These are phyloP conservation scores for Trachymyrmex cornetzi DNA, from an alignment of 1,140 invertebrate genomes.

Conservation along the genomic window DNA sequence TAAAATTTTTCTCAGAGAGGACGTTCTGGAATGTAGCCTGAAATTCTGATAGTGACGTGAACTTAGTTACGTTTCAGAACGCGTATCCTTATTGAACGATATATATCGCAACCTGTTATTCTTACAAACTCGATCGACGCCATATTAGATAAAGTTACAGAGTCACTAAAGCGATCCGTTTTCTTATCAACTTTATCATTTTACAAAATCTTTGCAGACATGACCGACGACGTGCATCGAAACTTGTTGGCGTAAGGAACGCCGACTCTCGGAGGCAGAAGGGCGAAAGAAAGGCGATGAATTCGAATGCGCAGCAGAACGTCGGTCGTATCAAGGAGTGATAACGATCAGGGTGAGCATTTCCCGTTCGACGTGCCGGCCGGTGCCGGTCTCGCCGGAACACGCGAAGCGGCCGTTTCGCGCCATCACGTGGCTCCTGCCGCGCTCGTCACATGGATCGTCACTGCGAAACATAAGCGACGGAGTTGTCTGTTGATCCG, in stretches of 20 bases:
- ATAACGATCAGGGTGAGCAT: no score
- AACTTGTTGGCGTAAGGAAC: background rate
- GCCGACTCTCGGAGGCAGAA: background rate
- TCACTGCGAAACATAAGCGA: background rate
- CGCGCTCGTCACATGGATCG: background rate
- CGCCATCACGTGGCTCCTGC: conserved; percentile 1
- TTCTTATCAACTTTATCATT: background rate
- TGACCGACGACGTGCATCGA: background rate
- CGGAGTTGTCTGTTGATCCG: background rate
- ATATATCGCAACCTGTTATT: no score
- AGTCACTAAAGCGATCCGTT: background rate
- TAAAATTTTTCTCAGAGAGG: no score
- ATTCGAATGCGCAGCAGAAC: no score
- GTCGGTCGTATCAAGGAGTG: no score
- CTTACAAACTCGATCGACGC: background rate
- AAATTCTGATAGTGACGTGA: no score
- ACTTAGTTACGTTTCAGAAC: no score
- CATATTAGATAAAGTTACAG: background rate
- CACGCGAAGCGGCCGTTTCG: conserved; percentile 19
- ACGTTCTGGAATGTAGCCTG: no score
- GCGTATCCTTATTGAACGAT: no score
- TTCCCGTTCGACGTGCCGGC: background rate
- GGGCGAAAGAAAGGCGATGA: background rate
- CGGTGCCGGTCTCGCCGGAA: background rate
- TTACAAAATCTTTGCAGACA: background rate